A percentile compares a stretch with the other conserved stretches of the same genome.
Conservation (phyloP, 2,888 invertebrate genomes). For the Caenorhabditis sinica region DNA sequence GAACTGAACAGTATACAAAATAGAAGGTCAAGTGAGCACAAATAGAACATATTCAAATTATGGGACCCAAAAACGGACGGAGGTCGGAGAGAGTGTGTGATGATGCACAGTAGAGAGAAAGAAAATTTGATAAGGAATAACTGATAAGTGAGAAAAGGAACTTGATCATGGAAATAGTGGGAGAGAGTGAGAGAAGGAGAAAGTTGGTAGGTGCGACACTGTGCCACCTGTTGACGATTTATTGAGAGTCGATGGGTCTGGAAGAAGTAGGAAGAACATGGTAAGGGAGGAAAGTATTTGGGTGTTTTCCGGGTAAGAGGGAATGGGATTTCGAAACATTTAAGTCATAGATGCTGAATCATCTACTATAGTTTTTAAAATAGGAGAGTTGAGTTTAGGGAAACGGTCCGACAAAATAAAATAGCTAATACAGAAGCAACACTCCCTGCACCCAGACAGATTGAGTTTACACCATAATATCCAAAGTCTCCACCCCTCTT, state of each 20-base stretch:
- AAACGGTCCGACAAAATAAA: too few species aligned
- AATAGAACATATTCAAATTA: slow-evolving; percentile 31
- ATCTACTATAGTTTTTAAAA: too few species aligned
- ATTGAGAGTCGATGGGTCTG: slow-evolving; percentile 29
- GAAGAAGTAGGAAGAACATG: slow-evolving; percentile 21
- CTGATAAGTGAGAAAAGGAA: slow-evolving; percentile 36
- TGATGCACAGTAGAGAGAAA: background rate
- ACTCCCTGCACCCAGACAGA: too few species aligned
- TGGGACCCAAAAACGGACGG: slow-evolving; percentile 35
- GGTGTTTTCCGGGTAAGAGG: background rate
- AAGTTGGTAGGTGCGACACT: slow-evolving; percentile 33
- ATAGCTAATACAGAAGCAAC: background rate
- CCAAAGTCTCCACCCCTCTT: background rate
- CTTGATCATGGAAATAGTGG: slow-evolving; percentile 7
- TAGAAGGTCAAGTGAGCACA: background rate
- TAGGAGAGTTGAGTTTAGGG: too few species aligned
- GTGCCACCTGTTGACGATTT: slow-evolving; percentile 48
- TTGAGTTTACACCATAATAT: too few species aligned
- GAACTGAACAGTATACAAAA: slow-evolving; percentile 3
- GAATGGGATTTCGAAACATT: background rate
- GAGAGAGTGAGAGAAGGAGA: slow-evolving; percentile 14
- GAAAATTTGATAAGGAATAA: slow-evolving; percentile 24
- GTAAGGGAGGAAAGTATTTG: background rate
- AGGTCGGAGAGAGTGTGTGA: slow-evolving; percentile 3
- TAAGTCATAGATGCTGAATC: too few species aligned